These are phyloP conservation scores for Bufo bufo DNA, from an alignment of 2,113 vertebrate genomes.

Conservation along the genomic window DNA sequence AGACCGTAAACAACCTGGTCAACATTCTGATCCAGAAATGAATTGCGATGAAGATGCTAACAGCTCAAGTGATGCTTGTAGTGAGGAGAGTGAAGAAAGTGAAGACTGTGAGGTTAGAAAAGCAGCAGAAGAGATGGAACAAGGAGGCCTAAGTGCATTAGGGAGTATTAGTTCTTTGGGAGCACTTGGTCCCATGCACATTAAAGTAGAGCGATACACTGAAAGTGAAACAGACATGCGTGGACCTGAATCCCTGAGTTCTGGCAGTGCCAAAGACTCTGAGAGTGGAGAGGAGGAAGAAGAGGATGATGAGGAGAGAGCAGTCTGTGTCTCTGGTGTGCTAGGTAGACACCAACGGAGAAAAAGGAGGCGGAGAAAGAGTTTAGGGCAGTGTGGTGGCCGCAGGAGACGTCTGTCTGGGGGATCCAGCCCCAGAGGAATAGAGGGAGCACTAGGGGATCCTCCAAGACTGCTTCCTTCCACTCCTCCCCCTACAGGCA, in stretches of 20 bases:
- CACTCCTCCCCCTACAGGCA: conserved; percentile 68
- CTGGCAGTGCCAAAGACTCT: conserved; percentile 83
- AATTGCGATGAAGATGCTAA: conserved; percentile 91
- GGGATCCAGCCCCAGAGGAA: conserved; percentile 80
- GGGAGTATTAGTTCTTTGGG: conserved; percentile 45
- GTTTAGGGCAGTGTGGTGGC: conserved; percentile 85
- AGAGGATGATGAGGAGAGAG: conserved; percentile 72
- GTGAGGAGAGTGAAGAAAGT: conserved; percentile 95
- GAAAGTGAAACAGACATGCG: conserved; percentile 87
- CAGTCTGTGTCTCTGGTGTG: conserved; percentile 60
- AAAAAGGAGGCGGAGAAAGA: conserved; percentile 94
- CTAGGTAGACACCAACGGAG: conserved; percentile 85
- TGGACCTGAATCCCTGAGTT: conserved; percentile 83
- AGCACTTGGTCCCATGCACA: conserved; percentile 88
- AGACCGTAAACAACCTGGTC: conserved; percentile 85
- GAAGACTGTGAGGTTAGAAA: conserved; percentile 89
- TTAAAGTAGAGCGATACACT: conserved; percentile 95
- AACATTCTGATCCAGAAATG: conserved; percentile 87
- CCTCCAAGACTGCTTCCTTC: conserved; percentile 85
- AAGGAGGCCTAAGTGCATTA: conserved; percentile 61
- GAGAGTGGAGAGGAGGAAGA: conserved; percentile 76
- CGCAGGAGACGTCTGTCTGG: conserved; percentile 85
- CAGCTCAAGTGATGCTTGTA: conserved; percentile 94
- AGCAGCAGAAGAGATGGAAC: conserved; percentile 76
- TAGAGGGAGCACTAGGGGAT: conserved; percentile 83